Evolutionary conservation across 1,140 invertebrate genomes (phyloP).

Genomic region (Zaprionus capensis): DNA sequence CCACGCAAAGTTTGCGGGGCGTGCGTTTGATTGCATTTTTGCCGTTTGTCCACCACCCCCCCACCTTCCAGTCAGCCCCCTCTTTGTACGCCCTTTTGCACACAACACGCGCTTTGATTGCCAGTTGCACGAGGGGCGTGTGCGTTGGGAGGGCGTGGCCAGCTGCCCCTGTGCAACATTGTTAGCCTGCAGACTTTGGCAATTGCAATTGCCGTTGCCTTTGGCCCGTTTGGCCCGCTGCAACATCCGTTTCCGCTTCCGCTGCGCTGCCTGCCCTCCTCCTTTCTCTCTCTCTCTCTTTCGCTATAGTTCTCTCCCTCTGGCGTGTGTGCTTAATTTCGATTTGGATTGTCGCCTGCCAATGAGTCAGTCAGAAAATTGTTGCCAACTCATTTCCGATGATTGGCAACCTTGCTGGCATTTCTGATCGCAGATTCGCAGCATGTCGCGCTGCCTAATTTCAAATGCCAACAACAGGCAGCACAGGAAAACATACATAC

Average conservation of each 20-base stretch:
- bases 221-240: conserved; percentile 22
- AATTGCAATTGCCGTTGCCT: conserved; percentile 38
- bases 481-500: too few relatives aligned
- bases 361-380: conserved; percentile 43
- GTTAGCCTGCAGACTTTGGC: conserved; percentile 33
- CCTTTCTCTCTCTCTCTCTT: background rate
- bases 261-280: conserved; percentile 22
- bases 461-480: background rate
- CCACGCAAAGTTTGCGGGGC: conserved; percentile 30
- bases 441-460: conserved; percentile 7
- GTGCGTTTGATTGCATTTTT: conserved; percentile 74
- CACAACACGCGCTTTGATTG: conserved; percentile 59
- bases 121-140: conserved; percentile 30
- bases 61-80: too few relatives aligned
- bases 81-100: conserved; percentile 39
- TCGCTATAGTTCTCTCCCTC: background rate
- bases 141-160: background rate
- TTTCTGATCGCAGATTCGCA: background rate
- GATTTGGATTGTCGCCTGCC: conserved; percentile 50
- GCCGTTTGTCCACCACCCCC: background rate
- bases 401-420: conserved; percentile 35
- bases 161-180: conserved; percentile 19
- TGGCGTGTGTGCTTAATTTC: conserved; percentile 42
- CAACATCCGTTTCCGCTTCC: conserved; percentile 54
- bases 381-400: conserved; percentile 53